These are phyloP conservation scores for Lacanobia oleracea DNA, from an alignment of 2,888 invertebrate species.

Conservation along the genomic window DNA sequence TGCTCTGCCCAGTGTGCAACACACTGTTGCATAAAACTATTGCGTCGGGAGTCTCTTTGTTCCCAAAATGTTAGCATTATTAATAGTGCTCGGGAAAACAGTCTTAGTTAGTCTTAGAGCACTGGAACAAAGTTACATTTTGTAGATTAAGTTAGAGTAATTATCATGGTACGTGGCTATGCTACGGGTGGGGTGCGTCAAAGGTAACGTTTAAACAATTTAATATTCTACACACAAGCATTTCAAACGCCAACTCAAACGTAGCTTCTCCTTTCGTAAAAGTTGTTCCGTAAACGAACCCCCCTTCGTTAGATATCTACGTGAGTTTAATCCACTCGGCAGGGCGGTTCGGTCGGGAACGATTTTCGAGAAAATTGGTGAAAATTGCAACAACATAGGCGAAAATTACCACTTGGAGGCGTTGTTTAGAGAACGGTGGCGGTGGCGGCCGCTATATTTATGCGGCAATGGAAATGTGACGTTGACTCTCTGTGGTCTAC, in stretches of 20 bases:
- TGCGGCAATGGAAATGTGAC: slow-evolving; percentile 81
- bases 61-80: slow-evolving; percentile 67
- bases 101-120: slow-evolving; percentile 69
- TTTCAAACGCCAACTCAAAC: slow-evolving; percentile 89
- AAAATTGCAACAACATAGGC: slow-evolving; percentile 89
- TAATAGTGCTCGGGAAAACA: slow-evolving; percentile 65
- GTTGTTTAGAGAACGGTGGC: slow-evolving; percentile 84
- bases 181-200: slow-evolving; percentile 80
- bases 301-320: slow-evolving; percentile 90
- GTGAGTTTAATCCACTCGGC: slow-evolving; percentile 89
- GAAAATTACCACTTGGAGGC: slow-evolving; percentile 88
- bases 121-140: slow-evolving; percentile 78
- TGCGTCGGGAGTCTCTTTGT: slow-evolving; percentile 73
- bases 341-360: slow-evolving; percentile 80
- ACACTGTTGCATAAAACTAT: slow-evolving; percentile 73
- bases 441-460: slow-evolving; percentile 79
- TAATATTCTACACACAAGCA: slow-evolving; percentile 90
- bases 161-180: slow-evolving; percentile 84
- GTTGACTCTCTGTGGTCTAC: slow-evolving; percentile 74
- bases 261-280: slow-evolving; percentile 87
- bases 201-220: slow-evolving; percentile 90
- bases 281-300: slow-evolving; percentile 88
- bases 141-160: slow-evolving; percentile 84
- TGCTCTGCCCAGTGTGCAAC: slow-evolving; percentile 68
- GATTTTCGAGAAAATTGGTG: slow-evolving; percentile 87